These are phyloP conservation scores for Crenichthys baileyi DNA, from an alignment of 2,797 vertebrate species.

Conservation along the genomic window DNA sequence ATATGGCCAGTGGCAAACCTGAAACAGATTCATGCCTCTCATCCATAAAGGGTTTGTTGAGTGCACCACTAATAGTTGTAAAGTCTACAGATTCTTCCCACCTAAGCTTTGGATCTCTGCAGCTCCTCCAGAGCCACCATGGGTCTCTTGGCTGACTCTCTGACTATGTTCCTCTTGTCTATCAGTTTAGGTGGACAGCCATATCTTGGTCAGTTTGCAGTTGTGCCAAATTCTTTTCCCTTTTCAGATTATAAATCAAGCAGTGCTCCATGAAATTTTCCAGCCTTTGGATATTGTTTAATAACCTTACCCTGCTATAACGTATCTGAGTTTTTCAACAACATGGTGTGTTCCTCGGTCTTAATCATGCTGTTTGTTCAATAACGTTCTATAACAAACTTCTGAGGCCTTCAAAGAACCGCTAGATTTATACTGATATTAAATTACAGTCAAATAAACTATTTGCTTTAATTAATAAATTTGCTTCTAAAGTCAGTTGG, in stretches of 20 bases:
- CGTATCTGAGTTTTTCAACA: neutral
- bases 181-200: too few relatives aligned
- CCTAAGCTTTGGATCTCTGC: too few relatives aligned
- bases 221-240: too few relatives aligned
- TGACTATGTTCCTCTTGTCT: too few relatives aligned
- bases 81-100: too few relatives aligned
- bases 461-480: neutral
- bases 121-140: too few relatives aligned
- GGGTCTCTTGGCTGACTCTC: too few relatives aligned
- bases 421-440: neutral
- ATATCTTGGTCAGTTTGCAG: too few relatives aligned
- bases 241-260: neutral
- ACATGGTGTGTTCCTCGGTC: neutral
- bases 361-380: neutral
- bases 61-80: too few relatives aligned
- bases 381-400: neutral
- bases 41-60: too few relatives aligned
- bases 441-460: neutral
- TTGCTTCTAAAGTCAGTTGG: neutral
- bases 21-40: too few relatives aligned
- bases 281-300: neutral
- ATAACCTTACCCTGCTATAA: neutral
- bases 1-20: too few relatives aligned
- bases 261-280: neutral
- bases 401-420: neutral